phyloP scores from a whole-genome alignment of 2,113 vertebrate genomes.

The Todiramphus saurophagus region DNA sequence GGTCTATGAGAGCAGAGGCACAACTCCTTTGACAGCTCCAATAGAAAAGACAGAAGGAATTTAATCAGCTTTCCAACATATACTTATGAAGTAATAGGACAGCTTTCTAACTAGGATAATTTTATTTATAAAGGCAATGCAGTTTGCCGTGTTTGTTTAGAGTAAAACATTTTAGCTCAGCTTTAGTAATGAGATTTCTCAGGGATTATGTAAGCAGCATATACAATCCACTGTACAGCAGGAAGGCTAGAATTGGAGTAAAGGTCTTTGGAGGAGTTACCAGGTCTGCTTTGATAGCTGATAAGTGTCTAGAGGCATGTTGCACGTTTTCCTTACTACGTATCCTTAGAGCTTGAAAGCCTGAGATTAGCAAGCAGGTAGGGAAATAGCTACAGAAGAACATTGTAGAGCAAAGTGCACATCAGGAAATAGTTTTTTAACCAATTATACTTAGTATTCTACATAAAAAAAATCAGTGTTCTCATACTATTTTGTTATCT shows the following conservation, averaged over 20 bases:
- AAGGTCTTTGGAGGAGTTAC: background rate
- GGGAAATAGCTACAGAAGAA: background rate
- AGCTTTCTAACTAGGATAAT: slow-evolving; percentile 15
- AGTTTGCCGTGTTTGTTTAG: background rate
- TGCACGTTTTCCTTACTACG: background rate
- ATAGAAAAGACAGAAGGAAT: slow-evolving; percentile 65
- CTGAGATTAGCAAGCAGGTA: background rate
- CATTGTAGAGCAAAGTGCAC: background rate
- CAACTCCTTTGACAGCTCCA: slow-evolving; percentile 44
- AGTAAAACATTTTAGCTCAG: slow-evolving; percentile 1
- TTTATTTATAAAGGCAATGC: background rate
- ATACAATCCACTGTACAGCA: background rate
- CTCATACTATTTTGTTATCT: background rate
- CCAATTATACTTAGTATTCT: background rate
- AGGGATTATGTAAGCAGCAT: background rate
- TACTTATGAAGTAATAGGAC: background rate
- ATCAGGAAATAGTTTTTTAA: background rate
- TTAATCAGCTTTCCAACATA: slow-evolving; percentile 49
- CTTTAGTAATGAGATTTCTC: slow-evolving; percentile 40
- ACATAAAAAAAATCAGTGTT: background rate
- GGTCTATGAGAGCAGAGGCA: background rate
- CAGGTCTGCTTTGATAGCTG: background rate
- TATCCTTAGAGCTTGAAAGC: background rate
- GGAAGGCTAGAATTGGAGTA: background rate
- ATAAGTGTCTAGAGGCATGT: accelerated